Evolutionary conservation across 2,888 invertebrate genomes (phyloP).

Genomic region (Laothoe populi): DNA sequence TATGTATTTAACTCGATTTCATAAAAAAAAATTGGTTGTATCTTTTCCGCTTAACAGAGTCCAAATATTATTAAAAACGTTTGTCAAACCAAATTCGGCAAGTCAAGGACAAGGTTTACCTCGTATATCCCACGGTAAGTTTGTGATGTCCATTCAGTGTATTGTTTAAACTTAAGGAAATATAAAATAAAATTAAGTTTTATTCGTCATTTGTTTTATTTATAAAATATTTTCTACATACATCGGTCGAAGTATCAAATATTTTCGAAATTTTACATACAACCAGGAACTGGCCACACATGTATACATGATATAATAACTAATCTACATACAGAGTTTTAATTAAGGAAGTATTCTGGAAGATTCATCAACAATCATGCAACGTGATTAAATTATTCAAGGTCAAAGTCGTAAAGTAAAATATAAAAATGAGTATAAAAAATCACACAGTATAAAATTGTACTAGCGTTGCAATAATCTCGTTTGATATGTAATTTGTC

Average conservation of each 20-base stretch:
- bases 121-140: no score
- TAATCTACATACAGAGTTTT: no score
- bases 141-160: neutral
- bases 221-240: slow-evolving; percentile 26
- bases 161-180: neutral
- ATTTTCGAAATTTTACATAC: slow-evolving; percentile 7
- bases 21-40: no score
- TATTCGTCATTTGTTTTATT: slow-evolving; percentile 30
- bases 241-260: neutral
- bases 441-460: slow-evolving; percentile 22
- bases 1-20: no score
- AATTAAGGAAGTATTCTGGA: neutral
- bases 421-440: slow-evolving; percentile 8
- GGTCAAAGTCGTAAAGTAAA: slow-evolving; percentile 1
- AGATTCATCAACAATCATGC: slow-evolving; percentile 2
- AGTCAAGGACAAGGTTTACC: no score
- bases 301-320: neutral
- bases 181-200: slow-evolving; percentile 29
- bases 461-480: slow-evolving; percentile 10
- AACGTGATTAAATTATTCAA: neutral
- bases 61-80: no score
- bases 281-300: neutral
- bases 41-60: no score
- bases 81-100: no score
- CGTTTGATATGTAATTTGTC: slow-evolving; percentile 11